Conservation (phyloP, 2,888 invertebrate genomes). For the Chalcosyrphus nemorum region DNA sequence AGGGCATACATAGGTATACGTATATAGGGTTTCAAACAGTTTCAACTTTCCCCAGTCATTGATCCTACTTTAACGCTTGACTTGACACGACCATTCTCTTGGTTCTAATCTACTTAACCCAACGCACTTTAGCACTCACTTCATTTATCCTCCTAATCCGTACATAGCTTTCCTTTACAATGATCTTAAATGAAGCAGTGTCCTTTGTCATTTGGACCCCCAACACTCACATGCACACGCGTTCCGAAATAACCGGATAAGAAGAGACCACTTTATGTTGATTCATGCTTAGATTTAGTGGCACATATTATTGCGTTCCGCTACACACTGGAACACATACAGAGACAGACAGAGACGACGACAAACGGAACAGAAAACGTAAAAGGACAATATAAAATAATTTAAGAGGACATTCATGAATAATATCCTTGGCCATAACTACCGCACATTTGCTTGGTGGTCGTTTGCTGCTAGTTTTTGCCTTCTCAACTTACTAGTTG, state of each 20-base stretch:
- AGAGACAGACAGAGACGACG: no score
- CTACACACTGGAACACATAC: conserved; percentile 9
- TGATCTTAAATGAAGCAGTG: conserved; percentile 29
- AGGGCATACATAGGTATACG: no score
- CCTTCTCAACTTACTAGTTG: conserved; percentile 3
- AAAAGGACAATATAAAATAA: conserved; percentile 71
- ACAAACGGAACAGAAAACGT: conserved; percentile 7
- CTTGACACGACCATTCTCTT: not conserved
- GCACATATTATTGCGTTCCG: conserved; percentile 65
- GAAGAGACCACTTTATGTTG: conserved; percentile 69
- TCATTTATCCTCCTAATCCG: conserved; percentile 30
- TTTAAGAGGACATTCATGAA: conserved; percentile 71
- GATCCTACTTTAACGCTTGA: conserved; percentile 6
- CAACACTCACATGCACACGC: not conserved
- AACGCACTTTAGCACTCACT: conserved; percentile 44
- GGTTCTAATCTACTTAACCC: conserved; percentile 17
- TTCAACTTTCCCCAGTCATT: not conserved
- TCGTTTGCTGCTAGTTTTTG: conserved; percentile 40
- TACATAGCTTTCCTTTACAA: not conserved
- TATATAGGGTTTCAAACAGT: no score
- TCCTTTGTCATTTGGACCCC: conserved; percentile 24
- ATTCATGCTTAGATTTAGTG: conserved; percentile 68
- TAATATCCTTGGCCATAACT: conserved; percentile 65
- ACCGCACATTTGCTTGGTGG: conserved; percentile 31
- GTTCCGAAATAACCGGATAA: conserved; percentile 55